Evolutionary conservation across 2,888 invertebrate genomes (phyloP).

Genomic region (Patella ulyssiponensis): DNA sequence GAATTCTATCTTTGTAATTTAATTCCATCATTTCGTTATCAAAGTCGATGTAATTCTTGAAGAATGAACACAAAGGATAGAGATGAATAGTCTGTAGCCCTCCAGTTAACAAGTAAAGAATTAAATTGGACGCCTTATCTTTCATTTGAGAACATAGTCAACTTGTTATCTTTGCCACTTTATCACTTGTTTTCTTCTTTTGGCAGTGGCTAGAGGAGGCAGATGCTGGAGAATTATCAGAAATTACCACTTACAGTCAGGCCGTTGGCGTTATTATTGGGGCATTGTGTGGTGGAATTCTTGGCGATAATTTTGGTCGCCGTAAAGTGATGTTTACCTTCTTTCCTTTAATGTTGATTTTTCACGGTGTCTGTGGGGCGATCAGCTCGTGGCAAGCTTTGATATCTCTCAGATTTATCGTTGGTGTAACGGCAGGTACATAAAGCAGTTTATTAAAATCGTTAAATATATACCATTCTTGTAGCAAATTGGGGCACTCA

Average conservation of each 20-base stretch:
- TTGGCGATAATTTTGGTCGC: constrained; percentile 53
- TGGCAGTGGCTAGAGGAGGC: constrained; percentile 40
- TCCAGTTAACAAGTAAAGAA: no score
- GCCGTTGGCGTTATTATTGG: constrained; percentile 43
- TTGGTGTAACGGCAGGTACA: constrained; percentile 48
- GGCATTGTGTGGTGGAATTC: constrained; percentile 44
- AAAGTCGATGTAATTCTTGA: no score
- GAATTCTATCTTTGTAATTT: no score
- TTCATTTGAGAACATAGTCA: no score
- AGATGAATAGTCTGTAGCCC: no score
- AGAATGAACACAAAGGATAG: no score
- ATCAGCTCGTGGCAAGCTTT: constrained; percentile 48
- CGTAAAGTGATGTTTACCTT: constrained; percentile 49
- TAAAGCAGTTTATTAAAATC: background rate
- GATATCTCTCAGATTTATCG: constrained; percentile 38
- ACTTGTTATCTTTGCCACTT: background rate
- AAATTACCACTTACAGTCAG: constrained; percentile 40
- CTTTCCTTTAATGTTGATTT: constrained; percentile 46
- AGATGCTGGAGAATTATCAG: constrained; percentile 23
- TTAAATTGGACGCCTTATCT: no score
- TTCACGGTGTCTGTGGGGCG: constrained; percentile 46
- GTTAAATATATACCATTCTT: no score
- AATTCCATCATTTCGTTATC: no score
- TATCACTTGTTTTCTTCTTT: background rate
- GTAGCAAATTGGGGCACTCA: no score